Evolutionary conservation across 2,888 invertebrate genomes (phyloP), one percentile per base, ranked within the genome.

Genomic region (Steromphala cineraria): DNA sequence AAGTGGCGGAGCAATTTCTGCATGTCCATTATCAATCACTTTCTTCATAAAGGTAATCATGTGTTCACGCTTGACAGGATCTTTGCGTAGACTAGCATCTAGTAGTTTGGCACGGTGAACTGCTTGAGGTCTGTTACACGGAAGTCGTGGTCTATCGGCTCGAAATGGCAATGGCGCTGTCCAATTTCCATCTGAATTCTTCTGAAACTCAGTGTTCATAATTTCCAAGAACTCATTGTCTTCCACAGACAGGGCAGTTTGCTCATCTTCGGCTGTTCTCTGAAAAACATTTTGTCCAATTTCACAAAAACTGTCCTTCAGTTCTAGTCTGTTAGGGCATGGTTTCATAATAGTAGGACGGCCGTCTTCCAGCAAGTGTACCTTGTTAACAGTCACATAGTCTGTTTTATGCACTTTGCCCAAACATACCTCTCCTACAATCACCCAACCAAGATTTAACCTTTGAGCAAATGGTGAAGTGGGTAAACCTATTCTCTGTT

Each of bases 401-500:
- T 77, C 75, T 0, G 82, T 53, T 28, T 36, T 21, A 31, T 84
- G 83, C 13, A 81, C 24, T n/a, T 84, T 79, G 0, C 84, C 85
- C 3, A 84, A 62, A 62, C 84, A 86, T 8, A 80, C 79, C 46
- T 86, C 79, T 17, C 84, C 86, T 53, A 86, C 62, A 10, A 85
- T 71, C 0, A 83, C 80, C 82, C 83, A 83, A 10, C 82, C 83
- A 3, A 85, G 71, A 15, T 24, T 46, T 4, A 83, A 53, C 52
- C 67, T 67, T 40, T 83, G 83, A 2, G 80, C 84, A 78, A 71
- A 84, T 5, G 83, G 84, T 17, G 84, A 62, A 28, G 67, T 75
- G 0, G 13, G 31, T n/a, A 76, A 76, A 7, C 85, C 84, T 0
- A 53, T 82, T 8, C 67, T 53, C 79, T 86, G 86, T 1, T 83